Evolutionary conservation across 2,113 vertebrate genomes (phyloP).

Genomic region (Orthonyx spaldingii): DNA sequence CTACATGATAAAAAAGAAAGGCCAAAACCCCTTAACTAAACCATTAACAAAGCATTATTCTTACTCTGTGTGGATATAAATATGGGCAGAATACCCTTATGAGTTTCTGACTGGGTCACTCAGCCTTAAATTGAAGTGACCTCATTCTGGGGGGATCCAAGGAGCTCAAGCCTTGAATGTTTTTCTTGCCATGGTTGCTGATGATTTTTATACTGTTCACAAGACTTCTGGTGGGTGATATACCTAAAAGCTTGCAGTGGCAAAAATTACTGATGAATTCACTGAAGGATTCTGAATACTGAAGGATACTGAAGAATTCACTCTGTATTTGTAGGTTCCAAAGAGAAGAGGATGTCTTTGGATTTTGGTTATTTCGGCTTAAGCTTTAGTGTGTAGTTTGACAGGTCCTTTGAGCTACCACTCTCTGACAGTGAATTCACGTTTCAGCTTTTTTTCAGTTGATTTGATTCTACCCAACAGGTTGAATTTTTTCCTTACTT

Average conservation of each 20-base stretch:
- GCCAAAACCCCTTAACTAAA: not conserved
- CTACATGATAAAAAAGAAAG: not conserved
- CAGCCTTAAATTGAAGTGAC: not conserved
- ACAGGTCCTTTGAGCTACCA: not conserved
- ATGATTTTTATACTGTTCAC: not conserved
- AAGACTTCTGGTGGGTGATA: not conserved
- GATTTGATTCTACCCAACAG: not conserved
- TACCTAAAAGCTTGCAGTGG: not conserved
- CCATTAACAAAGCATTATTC: not conserved
- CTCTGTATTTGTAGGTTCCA: not conserved
- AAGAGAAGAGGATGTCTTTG: not conserved
- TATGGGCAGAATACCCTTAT: not conserved
- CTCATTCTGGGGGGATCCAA: not conserved
- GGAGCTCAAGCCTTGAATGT: not conserved
- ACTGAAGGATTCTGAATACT: not conserved
- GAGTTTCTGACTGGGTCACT: not conserved
- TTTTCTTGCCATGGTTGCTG: not conserved
- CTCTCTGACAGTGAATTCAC: not conserved
- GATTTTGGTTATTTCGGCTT: not conserved
- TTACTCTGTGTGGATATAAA: not conserved
- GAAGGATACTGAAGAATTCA: too few relatives aligned
- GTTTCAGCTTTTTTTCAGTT: not conserved
- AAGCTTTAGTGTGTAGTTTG: not conserved
- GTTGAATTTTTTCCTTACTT: not conserved
- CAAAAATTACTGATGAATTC: not conserved